phyloP scores from a whole-genome alignment of 2,113 vertebrate species.

The Megaptera novaeangliae region DNA sequence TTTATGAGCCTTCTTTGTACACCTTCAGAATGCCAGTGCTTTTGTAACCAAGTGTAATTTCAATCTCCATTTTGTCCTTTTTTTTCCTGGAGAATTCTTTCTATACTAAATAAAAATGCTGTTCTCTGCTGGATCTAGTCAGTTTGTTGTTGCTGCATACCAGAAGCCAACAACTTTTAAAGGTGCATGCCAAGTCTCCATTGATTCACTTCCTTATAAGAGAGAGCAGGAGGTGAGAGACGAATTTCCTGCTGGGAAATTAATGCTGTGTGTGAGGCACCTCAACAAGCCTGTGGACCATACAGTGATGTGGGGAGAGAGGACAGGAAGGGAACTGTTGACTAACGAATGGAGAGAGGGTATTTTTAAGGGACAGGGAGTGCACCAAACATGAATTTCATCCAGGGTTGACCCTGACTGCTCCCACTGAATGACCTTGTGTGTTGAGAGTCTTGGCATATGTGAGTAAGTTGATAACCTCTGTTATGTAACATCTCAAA shows the following conservation, averaged over 20 bases:
- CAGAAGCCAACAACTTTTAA: not conserved
- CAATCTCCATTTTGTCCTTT: not conserved
- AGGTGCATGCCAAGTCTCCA: not conserved
- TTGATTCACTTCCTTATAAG: not conserved
- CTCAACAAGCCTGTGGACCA: not conserved
- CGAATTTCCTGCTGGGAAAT: not conserved
- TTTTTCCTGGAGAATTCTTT: not conserved
- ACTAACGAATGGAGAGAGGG: not conserved
- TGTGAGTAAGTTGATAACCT: not conserved
- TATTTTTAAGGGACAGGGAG: not conserved
- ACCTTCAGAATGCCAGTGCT: not conserved
- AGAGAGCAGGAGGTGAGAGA: not conserved
- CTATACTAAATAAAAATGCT: not conserved
- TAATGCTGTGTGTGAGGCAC: not conserved
- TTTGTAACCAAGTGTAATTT: not conserved
- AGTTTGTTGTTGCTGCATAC: not conserved
- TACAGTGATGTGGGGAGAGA: not conserved
- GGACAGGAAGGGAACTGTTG: not conserved
- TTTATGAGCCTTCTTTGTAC: not conserved
- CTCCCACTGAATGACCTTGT: not conserved
- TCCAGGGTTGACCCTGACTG: not conserved
- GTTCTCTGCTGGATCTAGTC: not conserved
- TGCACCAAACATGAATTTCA: not conserved
- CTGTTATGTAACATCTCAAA: conserved; percentile 13
- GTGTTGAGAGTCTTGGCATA: not conserved